Percentiles rank a stretch among this genome's conserved stretches.
phyloP scores from a whole-genome alignment of 2,797 vertebrate species.

The Cyprinella venusta region DNA sequence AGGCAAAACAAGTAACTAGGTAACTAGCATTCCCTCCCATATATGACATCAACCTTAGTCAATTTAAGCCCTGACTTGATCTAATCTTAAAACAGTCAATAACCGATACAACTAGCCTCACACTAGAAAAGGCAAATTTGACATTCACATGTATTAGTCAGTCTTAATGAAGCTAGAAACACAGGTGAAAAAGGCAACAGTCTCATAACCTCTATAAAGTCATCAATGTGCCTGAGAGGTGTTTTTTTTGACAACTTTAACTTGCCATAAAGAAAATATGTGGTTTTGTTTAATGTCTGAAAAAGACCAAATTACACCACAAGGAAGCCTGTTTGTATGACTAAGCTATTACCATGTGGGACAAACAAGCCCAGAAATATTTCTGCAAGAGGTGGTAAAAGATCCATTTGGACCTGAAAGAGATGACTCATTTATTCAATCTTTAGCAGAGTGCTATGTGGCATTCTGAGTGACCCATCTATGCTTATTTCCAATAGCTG shows the following conservation, averaged over 20 bases:
- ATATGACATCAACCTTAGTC: not conserved
- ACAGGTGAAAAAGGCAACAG: not conserved
- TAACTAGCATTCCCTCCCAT: not conserved
- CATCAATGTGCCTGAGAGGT: not conserved
- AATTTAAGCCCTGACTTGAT: not conserved
- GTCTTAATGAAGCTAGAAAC: slow-evolving; percentile 3
- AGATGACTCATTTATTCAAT: slow-evolving; percentile 79
- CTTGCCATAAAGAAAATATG: too few relatives aligned
- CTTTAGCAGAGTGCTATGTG: slow-evolving; percentile 68
- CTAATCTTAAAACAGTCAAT: not conserved
- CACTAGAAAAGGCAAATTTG: not conserved
- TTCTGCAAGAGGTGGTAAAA: slow-evolving; percentile 58
- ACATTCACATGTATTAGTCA: not conserved
- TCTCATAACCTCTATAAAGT: slow-evolving; percentile 21
- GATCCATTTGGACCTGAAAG: slow-evolving; percentile 71
- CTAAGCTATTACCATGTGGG: slow-evolving; percentile 59
- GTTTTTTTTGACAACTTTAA: slow-evolving; percentile 12
- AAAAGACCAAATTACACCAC: slow-evolving; percentile 49
- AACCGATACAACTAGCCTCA: not conserved
- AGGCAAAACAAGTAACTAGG: too few relatives aligned
- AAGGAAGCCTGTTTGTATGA: slow-evolving; percentile 47
- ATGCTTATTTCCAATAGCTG: slow-evolving; percentile 75
- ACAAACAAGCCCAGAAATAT: slow-evolving; percentile 55
- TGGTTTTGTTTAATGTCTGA: slow-evolving; percentile 43
- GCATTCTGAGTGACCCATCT: slow-evolving; percentile 64